Conservation (phyloP, 2,113 vertebrate genomes). For the Thalassoma bifasciatum region DNA sequence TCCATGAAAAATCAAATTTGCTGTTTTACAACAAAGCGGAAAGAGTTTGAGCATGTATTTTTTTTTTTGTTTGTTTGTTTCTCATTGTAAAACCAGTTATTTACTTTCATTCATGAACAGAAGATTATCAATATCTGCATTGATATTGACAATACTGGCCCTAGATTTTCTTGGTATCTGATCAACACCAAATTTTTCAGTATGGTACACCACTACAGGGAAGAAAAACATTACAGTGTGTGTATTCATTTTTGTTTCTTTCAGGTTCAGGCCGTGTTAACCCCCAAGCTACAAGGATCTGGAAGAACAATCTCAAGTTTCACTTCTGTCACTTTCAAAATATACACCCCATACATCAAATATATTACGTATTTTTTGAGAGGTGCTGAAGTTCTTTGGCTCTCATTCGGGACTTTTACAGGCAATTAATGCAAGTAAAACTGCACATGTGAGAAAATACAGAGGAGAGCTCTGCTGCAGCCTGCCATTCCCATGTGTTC, state of each 20-base stretch:
- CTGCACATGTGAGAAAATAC: conserved; percentile 29
- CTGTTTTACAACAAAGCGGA: no score
- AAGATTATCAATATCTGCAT: no score
- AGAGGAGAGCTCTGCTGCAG: conserved; percentile 22
- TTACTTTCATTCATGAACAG: no score
- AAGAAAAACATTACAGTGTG: conserved; percentile 17
- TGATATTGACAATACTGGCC: no score
- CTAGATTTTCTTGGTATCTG: no score
- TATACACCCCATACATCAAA: conserved; percentile 55
- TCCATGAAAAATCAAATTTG: no score
- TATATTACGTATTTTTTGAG: conserved; percentile 35
- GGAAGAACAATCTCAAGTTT: conserved; percentile 48
- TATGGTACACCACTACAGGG: no score
- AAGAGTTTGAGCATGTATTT: no score
- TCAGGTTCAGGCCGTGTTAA: background rate
- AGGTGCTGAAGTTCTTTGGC: conserved; percentile 31
- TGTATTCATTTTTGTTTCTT: conserved; percentile 7
- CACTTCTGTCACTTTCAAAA: conserved; percentile 47
- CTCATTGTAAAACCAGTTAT: no score
- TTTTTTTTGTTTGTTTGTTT: no score
- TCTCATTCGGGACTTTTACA: conserved; percentile 44
- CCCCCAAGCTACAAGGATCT: no score
- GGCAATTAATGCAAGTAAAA: conserved; percentile 32
- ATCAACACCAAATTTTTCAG: no score
- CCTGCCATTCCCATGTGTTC: conserved; percentile 68